Base-by-base conservation (phyloP, 1,140 invertebrate genomes). In the Drosophila auraria region DNA sequence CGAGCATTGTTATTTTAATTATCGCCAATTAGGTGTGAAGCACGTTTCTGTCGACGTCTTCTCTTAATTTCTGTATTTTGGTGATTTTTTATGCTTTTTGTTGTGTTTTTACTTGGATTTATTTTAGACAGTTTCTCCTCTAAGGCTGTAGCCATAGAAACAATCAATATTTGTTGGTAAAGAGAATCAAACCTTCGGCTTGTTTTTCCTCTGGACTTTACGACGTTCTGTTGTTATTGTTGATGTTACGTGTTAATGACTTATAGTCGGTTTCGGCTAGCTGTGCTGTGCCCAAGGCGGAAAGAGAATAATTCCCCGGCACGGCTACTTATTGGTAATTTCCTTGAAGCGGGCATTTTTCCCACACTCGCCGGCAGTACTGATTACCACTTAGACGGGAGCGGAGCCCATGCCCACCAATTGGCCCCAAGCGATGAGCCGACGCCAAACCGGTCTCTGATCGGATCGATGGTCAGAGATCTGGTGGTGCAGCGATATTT, bases 1-100 rank as follows among this genome's bases (percentile, higher is more conserved):
- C 36, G 30, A 70, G 79, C 73, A 73, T 82, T 81, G 79, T 81
- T 81, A 81, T 81, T 81, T 81, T 82, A 82, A 82, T 82, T 82
- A 82, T 57, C 49, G 45, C 38, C 79, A 66, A 82, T 82, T 82
- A 65, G 79, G 72, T 82, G 65, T 57, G 80, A 82, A 69, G 79
- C 80, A 82, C 80, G 80, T 82, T 82, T 82, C 66, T 64, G 60
- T 60, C 50, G 40, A 82, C 73, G 73, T 69, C 49, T 73, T 57
- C 61, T 15, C 53, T 80, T 66, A 66, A 64, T 79, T 63, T 80
- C 15, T 30, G 44, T 80, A 49, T 61, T 40, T 49, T 38, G 63
- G 47, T 65, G 25, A 25, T 47, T 36, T 36, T 17, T 38, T 20
- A 36, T 36, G 33, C 33, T 20, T 4, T 56, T 2, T n/a, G 15